These are phyloP conservation scores for Protosalanx chinensis DNA, from an alignment of 2,797 vertebrate species.

Conservation along the genomic window DNA sequence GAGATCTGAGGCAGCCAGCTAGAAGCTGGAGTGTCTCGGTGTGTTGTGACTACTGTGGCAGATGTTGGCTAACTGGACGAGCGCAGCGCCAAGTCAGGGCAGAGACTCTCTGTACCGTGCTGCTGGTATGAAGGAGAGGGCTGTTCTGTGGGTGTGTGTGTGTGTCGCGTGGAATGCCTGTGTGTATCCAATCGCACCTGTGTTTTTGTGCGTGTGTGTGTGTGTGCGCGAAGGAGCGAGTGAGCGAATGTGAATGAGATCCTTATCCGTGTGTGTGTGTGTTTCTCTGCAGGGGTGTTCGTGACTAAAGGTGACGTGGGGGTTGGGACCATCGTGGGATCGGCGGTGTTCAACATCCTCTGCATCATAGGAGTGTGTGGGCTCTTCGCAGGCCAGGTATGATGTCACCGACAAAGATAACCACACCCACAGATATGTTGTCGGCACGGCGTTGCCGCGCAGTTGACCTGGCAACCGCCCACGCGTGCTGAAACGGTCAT, in stretches of 20 bases:
- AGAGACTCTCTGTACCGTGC: too few relatives aligned
- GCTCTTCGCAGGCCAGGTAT: slow-evolving; percentile 90
- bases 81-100: too few relatives aligned
- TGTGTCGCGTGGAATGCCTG: neutral
- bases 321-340: slow-evolving; percentile 93
- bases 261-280: slow-evolving; percentile 9
- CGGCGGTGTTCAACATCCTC: slow-evolving; percentile 93
- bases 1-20: too few relatives aligned
- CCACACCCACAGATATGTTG: too few relatives aligned
- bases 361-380: slow-evolving; percentile 95
- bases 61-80: too few relatives aligned
- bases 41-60: too few relatives aligned
- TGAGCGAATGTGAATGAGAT: slow-evolving; percentile 19
- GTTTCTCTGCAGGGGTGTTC: slow-evolving; percentile 81
- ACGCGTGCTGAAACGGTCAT: neutral
- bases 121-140: too few relatives aligned
- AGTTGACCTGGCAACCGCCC: too few relatives aligned
- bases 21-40: too few relatives aligned
- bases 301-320: slow-evolving; percentile 94
- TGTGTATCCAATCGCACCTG: neutral
- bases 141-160: neutral
- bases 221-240: neutral
- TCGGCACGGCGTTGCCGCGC: too few relatives aligned
- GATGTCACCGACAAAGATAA: slow-evolving; percentile 25
- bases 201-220: neutral